Evolutionary conservation across 2,888 invertebrate genomes (phyloP).

Genomic region (Unio pictorum): DNA sequence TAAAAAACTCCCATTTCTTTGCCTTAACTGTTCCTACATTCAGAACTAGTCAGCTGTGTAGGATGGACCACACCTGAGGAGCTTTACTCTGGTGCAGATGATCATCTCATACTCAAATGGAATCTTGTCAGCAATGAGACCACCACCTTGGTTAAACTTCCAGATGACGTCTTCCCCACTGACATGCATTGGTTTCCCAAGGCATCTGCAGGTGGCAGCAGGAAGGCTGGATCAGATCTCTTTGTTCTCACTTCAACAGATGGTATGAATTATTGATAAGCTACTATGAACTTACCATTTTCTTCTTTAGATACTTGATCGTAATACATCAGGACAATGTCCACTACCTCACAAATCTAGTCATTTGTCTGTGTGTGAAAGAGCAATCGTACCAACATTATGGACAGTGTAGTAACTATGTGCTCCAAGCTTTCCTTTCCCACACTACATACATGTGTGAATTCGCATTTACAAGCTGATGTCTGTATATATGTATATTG

Average conservation of each 20-base stretch:
- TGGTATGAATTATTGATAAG: constrained; percentile 76
- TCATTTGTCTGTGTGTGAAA: no score
- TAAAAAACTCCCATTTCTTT: background rate
- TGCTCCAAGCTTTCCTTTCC: no score
- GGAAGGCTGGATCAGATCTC: constrained; percentile 79
- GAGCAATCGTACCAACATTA: no score
- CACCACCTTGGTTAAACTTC: constrained; percentile 81
- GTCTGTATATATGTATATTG: no score
- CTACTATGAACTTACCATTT: background rate
- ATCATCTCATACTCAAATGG: constrained; percentile 92
- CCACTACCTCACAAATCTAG: no score
- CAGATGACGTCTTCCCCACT: constrained; percentile 88
- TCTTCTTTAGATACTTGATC: no score
- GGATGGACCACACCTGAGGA: constrained; percentile 96
- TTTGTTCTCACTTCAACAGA: constrained; percentile 90
- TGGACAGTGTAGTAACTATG: no score
- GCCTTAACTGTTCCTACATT: constrained; percentile 67
- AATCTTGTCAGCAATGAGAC: constrained; percentile 86
- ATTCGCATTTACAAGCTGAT: no score
- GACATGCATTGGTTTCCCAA: constrained; percentile 91
- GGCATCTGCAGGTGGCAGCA: constrained; percentile 68
- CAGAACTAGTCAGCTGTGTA: constrained; percentile 88
- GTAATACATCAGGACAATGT: no score
- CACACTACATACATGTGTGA: no score
- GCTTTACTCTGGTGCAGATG: constrained; percentile 94